These are phyloP conservation scores for Leptura quadrifasciata DNA, from an alignment of 2,888 invertebrate species.

Conservation along the genomic window DNA sequence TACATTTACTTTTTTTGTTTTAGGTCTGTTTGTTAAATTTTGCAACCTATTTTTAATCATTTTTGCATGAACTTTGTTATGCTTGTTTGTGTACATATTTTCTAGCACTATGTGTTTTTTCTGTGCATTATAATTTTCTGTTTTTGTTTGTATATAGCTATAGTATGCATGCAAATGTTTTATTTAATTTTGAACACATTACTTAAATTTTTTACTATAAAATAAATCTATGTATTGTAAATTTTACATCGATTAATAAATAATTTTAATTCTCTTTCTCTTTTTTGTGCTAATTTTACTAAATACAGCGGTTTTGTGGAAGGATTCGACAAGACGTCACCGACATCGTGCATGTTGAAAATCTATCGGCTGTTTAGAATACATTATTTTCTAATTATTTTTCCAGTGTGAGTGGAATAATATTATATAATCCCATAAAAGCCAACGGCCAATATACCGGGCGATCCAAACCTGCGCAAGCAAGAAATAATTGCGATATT, in stretches of 20 bases:
- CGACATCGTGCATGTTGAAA: neutral
- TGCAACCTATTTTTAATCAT: constrained; percentile 17
- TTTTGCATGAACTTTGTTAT: constrained; percentile 56
- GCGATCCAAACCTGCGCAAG: too few species aligned
- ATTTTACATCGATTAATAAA: constrained; percentile 38
- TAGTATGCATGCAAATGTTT: constrained; percentile 54
- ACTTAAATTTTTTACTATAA: constrained; percentile 27
- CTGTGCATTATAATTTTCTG: constrained; percentile 30
- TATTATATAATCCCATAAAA: too few species aligned
- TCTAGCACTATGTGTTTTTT: constrained; percentile 51
- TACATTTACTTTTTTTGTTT: constrained; percentile 26
- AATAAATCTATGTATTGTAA: constrained; percentile 27
- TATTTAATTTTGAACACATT: constrained; percentile 40
- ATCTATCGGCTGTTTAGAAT: too few species aligned
- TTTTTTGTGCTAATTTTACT: constrained; percentile 61
- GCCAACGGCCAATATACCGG: too few species aligned
- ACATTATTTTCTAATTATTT: too few species aligned
- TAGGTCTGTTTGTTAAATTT: neutral
- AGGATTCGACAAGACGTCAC: neutral
- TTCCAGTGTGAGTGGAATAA: too few species aligned
- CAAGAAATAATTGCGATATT: too few species aligned
- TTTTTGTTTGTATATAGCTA: constrained; percentile 41
- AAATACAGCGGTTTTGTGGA: constrained; percentile 47
- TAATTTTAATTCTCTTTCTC: constrained; percentile 49
- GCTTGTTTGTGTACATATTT: constrained; percentile 45